A percentile compares a stretch with the other conserved stretches of the same genome.
Evolutionary conservation across 2,113 vertebrate species (phyloP).

Genomic region (Murina feae): DNA sequence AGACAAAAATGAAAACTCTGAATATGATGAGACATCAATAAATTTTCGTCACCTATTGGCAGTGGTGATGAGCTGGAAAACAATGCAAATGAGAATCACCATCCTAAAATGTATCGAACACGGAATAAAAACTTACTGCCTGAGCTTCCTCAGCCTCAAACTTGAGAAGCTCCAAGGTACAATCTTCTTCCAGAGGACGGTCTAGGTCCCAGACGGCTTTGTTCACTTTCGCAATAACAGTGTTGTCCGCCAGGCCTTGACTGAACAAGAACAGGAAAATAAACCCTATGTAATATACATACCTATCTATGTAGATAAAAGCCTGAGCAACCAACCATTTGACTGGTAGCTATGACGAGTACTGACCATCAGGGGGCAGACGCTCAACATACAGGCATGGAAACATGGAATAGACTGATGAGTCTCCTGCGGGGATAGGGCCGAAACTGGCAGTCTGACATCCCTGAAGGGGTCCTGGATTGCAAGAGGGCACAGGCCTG

Average conservation of each 20-base stretch:
- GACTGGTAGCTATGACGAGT: too few species aligned
- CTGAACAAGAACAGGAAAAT: slow-evolving; percentile 74
- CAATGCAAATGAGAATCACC: background rate
- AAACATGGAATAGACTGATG: too few species aligned
- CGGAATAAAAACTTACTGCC: slow-evolving; percentile 85
- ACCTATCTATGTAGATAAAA: background rate
- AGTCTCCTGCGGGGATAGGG: too few species aligned
- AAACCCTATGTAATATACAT: background rate
- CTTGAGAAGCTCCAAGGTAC: slow-evolving; percentile 93
- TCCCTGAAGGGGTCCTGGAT: too few species aligned
- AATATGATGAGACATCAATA: background rate
- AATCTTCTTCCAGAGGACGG: slow-evolving; percentile 92
- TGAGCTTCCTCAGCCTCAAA: slow-evolving; percentile 98
- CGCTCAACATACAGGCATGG: too few species aligned
- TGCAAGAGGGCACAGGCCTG: too few species aligned
- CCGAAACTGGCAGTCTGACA: too few species aligned
- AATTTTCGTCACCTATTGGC: background rate
- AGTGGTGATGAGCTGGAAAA: background rate
- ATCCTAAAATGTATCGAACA: background rate
- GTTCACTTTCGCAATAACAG: slow-evolving; percentile 94
- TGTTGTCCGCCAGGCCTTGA: slow-evolving; percentile 95
- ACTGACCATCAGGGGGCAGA: too few species aligned
- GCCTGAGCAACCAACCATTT: too few species aligned
- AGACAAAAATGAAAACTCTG: background rate
- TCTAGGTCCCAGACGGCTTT: slow-evolving; percentile 94